Evolutionary conservation across 2,888 invertebrate species (phyloP).

Genomic region (Eupithecia abbreviata): DNA sequence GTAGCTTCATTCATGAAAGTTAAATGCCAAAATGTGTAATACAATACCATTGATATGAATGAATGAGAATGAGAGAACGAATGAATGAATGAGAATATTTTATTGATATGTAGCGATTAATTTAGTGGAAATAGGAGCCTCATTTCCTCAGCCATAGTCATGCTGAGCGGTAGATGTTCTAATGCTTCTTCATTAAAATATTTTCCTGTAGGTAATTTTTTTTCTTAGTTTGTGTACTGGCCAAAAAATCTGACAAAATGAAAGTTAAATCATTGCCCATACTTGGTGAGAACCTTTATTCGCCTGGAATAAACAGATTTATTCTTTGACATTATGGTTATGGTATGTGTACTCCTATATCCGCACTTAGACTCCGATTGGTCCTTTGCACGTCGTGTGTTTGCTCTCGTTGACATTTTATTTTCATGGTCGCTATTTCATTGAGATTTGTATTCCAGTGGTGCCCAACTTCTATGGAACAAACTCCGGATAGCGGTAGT

Average conservation of each 20-base stretch:
- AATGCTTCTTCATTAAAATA: not conserved
- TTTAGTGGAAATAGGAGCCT: not conserved
- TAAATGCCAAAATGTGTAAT: no score
- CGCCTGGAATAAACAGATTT: not conserved
- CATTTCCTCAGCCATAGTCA: not conserved
- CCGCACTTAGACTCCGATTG: no score
- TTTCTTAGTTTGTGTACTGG: not conserved
- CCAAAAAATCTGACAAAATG: not conserved
- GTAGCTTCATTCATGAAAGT: no score
- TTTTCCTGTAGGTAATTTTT: no score
- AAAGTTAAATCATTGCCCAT: not conserved
- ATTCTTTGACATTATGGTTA: not conserved
- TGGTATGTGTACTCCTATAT: not conserved
- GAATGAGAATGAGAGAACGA: no score
- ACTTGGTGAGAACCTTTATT: not conserved
- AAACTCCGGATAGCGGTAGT: slow-evolving; percentile 95
- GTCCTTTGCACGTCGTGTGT: no score
- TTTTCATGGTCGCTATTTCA: not conserved
- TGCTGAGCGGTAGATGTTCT: not conserved
- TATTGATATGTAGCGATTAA: no score
- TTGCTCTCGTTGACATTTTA: not conserved
- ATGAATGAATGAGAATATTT: no score
- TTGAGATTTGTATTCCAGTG: slow-evolving; percentile 68
- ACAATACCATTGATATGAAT: no score
- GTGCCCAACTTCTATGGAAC: slow-evolving; percentile 95